phyloP scores from a whole-genome alignment of 2,888 invertebrate genomes.

The Panzeria rudis region DNA sequence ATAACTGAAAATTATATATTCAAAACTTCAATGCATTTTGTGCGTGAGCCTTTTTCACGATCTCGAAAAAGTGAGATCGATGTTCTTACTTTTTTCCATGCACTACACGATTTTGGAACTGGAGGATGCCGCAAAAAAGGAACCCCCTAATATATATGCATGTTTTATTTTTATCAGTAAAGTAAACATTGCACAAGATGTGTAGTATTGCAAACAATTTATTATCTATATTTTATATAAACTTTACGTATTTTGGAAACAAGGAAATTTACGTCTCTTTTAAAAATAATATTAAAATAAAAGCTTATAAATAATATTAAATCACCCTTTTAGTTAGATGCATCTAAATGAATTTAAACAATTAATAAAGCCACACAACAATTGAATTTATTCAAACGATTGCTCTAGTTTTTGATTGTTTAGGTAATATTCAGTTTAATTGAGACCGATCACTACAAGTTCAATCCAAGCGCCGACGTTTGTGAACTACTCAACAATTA shows the following conservation, averaged over 20 bases:
- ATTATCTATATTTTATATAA: neutral
- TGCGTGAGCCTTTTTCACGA: too few relatives aligned
- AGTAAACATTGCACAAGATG: constrained; percentile 27
- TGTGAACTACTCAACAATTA: constrained; percentile 71
- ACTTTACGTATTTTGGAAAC: neutral
- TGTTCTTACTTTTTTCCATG: too few relatives aligned
- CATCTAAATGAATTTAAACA: constrained; percentile 3
- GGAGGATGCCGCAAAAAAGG: too few relatives aligned
- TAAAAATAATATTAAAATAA: neutral
- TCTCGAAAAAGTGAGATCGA: too few relatives aligned
- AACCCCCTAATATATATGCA: neutral
- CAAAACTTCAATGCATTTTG: too few relatives aligned
- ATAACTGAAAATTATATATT: too few relatives aligned
- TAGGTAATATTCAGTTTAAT: neutral
- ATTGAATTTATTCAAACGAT: constrained; percentile 5
- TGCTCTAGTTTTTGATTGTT: constrained; percentile 1
- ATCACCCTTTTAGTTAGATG: neutral
- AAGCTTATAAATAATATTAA: neutral
- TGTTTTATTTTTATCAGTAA: constrained; percentile 28
- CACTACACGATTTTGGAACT: too few relatives aligned
- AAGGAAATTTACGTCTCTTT: constrained; percentile 17
- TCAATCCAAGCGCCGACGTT: constrained; percentile 34
- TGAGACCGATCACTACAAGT: neutral
- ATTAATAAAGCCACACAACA: constrained; percentile 2
- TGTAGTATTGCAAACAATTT: constrained; percentile 4